phyloP scores from a whole-genome alignment of 2,888 invertebrate species.

The Hyposoter didymator region DNA sequence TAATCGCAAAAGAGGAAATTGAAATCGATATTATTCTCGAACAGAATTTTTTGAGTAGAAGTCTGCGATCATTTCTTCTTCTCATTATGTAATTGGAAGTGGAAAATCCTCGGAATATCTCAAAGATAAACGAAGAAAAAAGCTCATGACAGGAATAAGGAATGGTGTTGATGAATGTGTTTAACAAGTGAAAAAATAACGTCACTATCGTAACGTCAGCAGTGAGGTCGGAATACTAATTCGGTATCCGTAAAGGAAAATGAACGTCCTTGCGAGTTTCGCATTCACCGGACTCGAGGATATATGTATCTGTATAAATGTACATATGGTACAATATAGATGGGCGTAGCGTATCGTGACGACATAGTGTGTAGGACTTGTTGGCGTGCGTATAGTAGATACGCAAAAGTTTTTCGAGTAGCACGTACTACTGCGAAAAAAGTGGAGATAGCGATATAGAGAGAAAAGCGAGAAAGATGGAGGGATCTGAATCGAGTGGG shows the following conservation, averaged over 20 bases:
- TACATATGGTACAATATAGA: background rate
- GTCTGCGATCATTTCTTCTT: background rate
- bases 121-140: background rate
- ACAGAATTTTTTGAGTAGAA: background rate
- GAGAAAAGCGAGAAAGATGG: conserved; percentile 37
- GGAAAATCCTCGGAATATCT: background rate
- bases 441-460: conserved; percentile 25
- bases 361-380: conserved; percentile 13
- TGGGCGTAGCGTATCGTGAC: background rate
- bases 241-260: background rate
- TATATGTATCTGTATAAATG: background rate
- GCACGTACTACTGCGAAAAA: conserved; percentile 20
- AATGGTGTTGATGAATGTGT: background rate
- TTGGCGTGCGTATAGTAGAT: conserved; percentile 56
- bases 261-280: conserved; percentile 14
- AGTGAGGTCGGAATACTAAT: background rate
- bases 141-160: background rate
- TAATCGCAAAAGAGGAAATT: background rate
- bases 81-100: background rate
- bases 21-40: background rate
- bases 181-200: background rate
- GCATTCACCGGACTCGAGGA: conserved; percentile 1
- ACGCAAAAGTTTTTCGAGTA: conserved; percentile 44
- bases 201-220: background rate
- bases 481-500: background rate